Evolutionary conservation across 2,113 vertebrate species (phyloP), one percentile per base, ranked within the genome.

Genomic region (Formicarius rufipectus): DNA sequence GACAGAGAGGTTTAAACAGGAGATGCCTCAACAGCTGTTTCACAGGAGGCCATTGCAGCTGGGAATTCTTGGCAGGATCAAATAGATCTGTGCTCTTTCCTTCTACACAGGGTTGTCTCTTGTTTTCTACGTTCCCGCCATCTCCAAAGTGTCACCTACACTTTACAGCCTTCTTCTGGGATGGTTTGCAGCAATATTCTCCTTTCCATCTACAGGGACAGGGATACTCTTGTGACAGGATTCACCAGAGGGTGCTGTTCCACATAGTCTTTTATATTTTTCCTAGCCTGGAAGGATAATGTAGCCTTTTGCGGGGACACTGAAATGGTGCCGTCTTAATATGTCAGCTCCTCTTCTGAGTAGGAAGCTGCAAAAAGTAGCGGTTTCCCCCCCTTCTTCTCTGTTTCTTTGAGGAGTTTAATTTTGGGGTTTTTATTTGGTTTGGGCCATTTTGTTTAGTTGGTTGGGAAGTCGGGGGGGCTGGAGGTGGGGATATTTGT

Each of bases 201-300:
- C 28, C n/a, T 73, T 91, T 55, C 39, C 2, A 1, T 71, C 35
- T 62, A 10, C 20, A 73, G 75, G 62, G 23, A 37, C 39, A 67
- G 33, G 33, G 63, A 71, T 67, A 77, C 9, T 96, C 27, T 89
- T 77, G 45, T 55, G 72, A 67, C 35, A 93, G 79, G 52, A 75
- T 88, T 96, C 95, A 94, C 90, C 92, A 96, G 96, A 95, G 95
- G 95, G 95, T 90, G 92, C 95, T 96, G 14, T 96, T 93, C 94
- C 82, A 93, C 87, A 78, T 42, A 49, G 52, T 39, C 95, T 88
- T 91, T 69, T 73, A 49, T 28, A 39, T 84, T 86, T 94, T 77
- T 90, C 47, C 35, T 86, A 56, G 68, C 33, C 56, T 77, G n/a
- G 44, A 87, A 84, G 47, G 30, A 84, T 68, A 83, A 74, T 23